These are phyloP conservation scores for Polyodon spathula DNA, from an alignment of 2,113 vertebrate species.

Conservation along the genomic window DNA sequence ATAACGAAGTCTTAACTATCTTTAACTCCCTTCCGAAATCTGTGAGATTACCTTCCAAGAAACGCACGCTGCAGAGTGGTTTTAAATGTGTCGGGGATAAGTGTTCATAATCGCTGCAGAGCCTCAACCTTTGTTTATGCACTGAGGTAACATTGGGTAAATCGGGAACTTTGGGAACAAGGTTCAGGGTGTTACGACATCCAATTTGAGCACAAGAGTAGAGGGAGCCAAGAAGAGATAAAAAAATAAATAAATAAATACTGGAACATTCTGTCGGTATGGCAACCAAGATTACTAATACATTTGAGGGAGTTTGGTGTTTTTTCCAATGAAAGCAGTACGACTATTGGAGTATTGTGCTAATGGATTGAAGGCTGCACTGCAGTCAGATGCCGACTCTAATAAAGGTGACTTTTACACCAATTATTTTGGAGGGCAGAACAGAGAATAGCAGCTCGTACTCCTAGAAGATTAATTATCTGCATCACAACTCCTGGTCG, in stretches of 20 bases:
- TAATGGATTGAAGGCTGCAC: not conserved
- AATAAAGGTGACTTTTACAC: not conserved
- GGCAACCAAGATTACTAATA: slow-evolving; percentile 2
- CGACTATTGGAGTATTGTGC: not conserved
- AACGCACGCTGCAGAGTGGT: too few relatives aligned
- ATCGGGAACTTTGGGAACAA: too few relatives aligned
- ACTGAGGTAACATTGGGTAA: not conserved
- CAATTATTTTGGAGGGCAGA: slow-evolving; percentile 1
- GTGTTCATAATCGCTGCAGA: too few relatives aligned
- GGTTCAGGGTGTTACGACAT: slow-evolving; percentile 1
- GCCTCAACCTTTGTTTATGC: not conserved
- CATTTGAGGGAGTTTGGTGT: slow-evolving; percentile 1
- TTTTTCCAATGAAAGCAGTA: not conserved
- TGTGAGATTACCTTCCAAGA: too few relatives aligned
- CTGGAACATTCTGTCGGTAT: slow-evolving; percentile 3
- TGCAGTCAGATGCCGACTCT: not conserved
- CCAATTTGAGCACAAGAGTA: too few relatives aligned
- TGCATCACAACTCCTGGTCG: too few relatives aligned
- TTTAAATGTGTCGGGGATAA: not conserved
- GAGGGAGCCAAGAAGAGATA: not conserved
- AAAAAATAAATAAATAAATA: too few relatives aligned
- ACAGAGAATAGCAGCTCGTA: not conserved
- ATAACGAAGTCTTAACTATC: too few relatives aligned
- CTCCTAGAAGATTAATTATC: too few relatives aligned
- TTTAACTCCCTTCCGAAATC: not conserved